Evolutionary conservation across 2,113 vertebrate genomes (phyloP).

Genomic region (Trematocara variabile): DNA sequence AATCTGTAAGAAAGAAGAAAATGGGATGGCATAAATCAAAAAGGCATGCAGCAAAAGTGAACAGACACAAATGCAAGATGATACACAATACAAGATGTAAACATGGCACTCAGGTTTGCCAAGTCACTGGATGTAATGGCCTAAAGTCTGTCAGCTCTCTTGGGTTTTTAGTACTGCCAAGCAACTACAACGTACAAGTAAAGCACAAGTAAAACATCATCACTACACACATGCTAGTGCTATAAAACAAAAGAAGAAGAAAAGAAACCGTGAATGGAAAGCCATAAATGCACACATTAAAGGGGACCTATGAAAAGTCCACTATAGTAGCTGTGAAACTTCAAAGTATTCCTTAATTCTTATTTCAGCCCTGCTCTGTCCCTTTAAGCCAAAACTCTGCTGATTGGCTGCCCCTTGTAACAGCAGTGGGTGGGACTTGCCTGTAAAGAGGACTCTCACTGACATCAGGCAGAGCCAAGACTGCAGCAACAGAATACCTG

Average conservation of each 20-base stretch:
- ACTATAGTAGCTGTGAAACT: background rate
- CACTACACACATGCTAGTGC: conserved; percentile 5
- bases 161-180: conserved; percentile 5
- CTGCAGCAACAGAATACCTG: background rate
- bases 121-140: background rate
- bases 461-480: background rate
- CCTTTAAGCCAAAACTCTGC: background rate
- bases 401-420: background rate
- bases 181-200: background rate
- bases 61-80: conserved; percentile 61
- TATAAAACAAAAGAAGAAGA: background rate
- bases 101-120: background rate
- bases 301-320: background rate
- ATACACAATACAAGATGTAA: conserved; percentile 10
- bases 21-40: conserved; percentile 76
- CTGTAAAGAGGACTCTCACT: background rate
- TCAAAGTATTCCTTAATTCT: background rate
- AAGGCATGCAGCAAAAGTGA: conserved; percentile 69
- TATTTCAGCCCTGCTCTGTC: background rate
- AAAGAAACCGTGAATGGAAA: background rate
- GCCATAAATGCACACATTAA: background rate
- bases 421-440: background rate
- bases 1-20: conserved; percentile 93
- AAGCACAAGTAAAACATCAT: background rate
- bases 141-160: background rate